Evolutionary conservation across 2,797 vertebrate species (phyloP), one percentile per base, ranked within the genome.

Genomic region (Sebastes minor): DNA sequence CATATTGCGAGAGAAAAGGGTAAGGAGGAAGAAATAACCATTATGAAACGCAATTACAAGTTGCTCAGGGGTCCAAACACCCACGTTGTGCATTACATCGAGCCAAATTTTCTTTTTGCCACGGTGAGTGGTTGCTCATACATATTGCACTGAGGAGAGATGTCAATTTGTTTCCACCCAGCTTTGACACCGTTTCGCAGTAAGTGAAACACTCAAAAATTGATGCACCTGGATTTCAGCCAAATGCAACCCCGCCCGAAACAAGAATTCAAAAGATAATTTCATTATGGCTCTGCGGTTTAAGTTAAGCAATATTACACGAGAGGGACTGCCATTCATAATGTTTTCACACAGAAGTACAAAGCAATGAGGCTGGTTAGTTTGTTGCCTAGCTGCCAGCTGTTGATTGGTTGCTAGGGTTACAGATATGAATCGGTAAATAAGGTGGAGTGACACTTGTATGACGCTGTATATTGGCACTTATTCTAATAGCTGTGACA

Each of bases 41-140:
- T 90, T 80, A 84, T 78, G 55, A 86, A 92, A 90, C 13, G 71
- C 88, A 92, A 86, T 93, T 92, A 93, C 85, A 85, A 87, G 87
- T 86, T 80, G 87, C 89, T 90, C 83, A 77, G 84, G 87, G 87
- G 77, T 85, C 80, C 65, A 1, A 85, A 88, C 84, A 66, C 90
- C 82, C 88, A 86, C 81, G 52, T 66, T 33, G 81, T 56, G 64
- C 78, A 61, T 76, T 78, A 78, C 85, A 89, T 88, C 38, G 23
- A 83, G 76, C 81, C 71, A 85, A 74, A 87, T 93, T 81, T 53
- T 81, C 80, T 81, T 87, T 82, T 88, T 78, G 73, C 78, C 87
- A 82, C 52, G 4, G 78, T 88, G 82, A 90, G 84, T 83, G 78
- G 84, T 71, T 84, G 77, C 87, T 90, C 83, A 90, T 89, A 86